These are phyloP conservation scores for Cephus runcator DNA, from an alignment of 2,888 invertebrate genomes.

Conservation along the genomic window DNA sequence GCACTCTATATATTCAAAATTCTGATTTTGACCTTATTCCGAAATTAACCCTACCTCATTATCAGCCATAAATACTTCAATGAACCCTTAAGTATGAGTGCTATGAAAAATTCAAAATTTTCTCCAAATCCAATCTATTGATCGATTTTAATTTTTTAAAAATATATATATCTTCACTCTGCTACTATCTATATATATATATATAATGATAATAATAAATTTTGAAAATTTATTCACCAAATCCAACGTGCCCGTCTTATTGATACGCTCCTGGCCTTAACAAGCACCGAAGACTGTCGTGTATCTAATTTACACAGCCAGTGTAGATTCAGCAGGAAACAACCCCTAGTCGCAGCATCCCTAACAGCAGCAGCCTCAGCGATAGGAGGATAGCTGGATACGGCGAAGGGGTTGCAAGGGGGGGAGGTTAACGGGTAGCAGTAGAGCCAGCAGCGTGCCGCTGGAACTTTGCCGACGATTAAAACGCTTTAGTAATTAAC, in stretches of 20 bases:
- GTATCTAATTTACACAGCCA: conserved; percentile 1
- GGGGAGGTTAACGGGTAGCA: background rate
- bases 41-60: background rate
- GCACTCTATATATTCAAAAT: background rate
- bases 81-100: fast-evolving
- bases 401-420: background rate
- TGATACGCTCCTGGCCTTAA: background rate
- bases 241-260: background rate
- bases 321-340: background rate
- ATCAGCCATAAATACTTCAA: too few species aligned
- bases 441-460: conserved; percentile 40
- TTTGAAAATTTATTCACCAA: background rate
- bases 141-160: background rate
- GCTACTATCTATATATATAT: background rate
- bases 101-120: too few species aligned
- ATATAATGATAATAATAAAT: background rate
- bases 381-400: background rate
- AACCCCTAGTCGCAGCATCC: background rate
- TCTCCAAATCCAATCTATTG: background rate
- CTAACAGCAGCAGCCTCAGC: background rate
- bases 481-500: conserved; percentile 67
- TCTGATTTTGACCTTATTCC: background rate
- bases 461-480: conserved; percentile 64
- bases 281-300: background rate
- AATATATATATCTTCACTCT: background rate